These are phyloP conservation scores for Pteropus rufus DNA, from an alignment of 2,797 vertebrate species.

Conservation along the genomic window DNA sequence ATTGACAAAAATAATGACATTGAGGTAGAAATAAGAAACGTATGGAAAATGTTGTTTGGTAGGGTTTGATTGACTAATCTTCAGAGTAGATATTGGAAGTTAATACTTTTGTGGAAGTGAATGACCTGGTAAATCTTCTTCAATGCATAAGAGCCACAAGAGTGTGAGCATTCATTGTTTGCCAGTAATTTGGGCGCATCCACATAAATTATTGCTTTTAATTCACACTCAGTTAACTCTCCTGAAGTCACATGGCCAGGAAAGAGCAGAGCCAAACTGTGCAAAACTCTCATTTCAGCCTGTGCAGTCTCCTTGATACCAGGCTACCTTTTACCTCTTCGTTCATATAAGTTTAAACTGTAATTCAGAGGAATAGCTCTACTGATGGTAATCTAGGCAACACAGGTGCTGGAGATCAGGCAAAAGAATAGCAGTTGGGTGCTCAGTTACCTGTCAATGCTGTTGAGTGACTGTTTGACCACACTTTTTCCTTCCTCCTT, in stretches of 20 bases:
- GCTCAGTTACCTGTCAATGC: not conserved
- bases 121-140: not conserved
- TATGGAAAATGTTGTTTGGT: not conserved
- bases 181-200: not conserved
- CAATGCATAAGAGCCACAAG: not conserved
- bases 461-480: not conserved
- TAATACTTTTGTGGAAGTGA: not conserved
- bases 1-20: not conserved
- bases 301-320: not conserved
- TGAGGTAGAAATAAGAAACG: not conserved
- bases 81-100: not conserved
- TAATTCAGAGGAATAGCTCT: not conserved
- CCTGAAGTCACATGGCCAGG: not conserved
- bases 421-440: rapidly evolving
- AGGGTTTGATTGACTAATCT: not conserved
- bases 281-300: not conserved
- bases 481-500: not conserved
- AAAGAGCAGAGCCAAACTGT: not conserved
- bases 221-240: not conserved
- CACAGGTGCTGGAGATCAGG: no score
- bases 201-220: not conserved
- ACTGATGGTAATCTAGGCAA: no score
- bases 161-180: not conserved
- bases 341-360: not conserved
- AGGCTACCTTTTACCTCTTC: not conserved